These are phyloP conservation scores for Trachemys scripta DNA, from an alignment of 2,113 vertebrate genomes.

Conservation along the genomic window DNA sequence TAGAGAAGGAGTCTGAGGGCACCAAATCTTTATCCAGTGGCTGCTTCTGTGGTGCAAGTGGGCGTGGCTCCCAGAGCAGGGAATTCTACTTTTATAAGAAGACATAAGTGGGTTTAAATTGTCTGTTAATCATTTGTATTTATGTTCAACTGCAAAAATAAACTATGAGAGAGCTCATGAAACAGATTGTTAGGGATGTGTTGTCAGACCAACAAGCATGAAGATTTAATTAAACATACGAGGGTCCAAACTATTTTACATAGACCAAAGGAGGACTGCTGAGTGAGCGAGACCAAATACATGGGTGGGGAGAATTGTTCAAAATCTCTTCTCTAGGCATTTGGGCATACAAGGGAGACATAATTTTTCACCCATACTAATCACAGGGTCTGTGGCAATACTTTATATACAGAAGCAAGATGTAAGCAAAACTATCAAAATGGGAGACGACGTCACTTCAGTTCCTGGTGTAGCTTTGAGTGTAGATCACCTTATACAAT, in stretches of 20 bases:
- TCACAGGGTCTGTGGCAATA: too few species aligned
- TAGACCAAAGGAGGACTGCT: not conserved
- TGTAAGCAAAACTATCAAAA: not conserved
- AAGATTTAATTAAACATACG: not conserved
- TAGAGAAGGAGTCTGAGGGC: not conserved
- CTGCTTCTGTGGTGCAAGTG: not conserved
- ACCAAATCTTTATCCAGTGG: not conserved
- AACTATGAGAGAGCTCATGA: not conserved
- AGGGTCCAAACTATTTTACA: not conserved
- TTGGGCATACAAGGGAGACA: rapidly evolving
- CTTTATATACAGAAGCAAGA: not conserved
- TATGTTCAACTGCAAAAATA: not conserved
- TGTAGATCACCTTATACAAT: not conserved
- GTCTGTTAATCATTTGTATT: not conserved
- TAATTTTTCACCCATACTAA: not conserved
- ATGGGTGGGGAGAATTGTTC: not conserved
- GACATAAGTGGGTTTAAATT: not conserved
- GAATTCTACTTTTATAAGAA: not conserved
- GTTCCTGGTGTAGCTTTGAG: not conserved
- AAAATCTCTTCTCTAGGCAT: not conserved
- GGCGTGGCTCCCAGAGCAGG: not conserved
- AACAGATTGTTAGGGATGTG: not conserved
- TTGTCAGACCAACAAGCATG: not conserved
- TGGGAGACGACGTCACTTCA: not conserved
- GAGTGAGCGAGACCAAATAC: not conserved